phyloP scores from a whole-genome alignment of 1,140 invertebrate species.

The Medauroidea extradentata region DNA sequence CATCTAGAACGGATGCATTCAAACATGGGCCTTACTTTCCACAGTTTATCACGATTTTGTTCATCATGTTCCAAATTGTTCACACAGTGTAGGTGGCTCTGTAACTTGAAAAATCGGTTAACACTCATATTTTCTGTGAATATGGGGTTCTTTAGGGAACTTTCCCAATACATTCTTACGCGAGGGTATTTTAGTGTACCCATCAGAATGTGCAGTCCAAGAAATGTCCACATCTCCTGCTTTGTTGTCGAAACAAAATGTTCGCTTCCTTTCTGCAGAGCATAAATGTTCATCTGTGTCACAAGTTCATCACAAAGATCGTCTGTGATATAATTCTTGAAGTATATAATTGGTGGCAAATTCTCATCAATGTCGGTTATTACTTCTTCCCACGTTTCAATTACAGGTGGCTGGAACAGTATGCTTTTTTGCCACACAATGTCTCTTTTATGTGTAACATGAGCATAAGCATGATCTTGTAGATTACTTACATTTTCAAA shows the following conservation, averaged over 20 bases:
- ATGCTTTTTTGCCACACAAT: too few relatives aligned
- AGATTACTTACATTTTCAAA: too few relatives aligned
- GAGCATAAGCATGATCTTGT: too few relatives aligned
- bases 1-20: not conserved
- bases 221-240: not conserved
- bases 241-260: not conserved
- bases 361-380: too few relatives aligned
- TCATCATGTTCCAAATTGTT: slow-evolving; percentile 6
- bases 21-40: slow-evolving; percentile 12
- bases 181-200: slow-evolving; percentile 9
- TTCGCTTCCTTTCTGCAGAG: not conserved
- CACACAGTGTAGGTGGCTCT: not conserved
- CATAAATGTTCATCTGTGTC: not conserved
- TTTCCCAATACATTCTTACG: slow-evolving; percentile 8
- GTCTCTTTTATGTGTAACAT: too few relatives aligned
- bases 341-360: too few relatives aligned
- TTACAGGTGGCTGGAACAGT: too few relatives aligned
- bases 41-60: slow-evolving; percentile 1
- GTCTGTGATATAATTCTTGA: not conserved
- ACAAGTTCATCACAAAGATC: not conserved
- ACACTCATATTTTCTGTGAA: slow-evolving; percentile 4
- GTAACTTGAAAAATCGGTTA: slow-evolving; percentile 8
- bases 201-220: slow-evolving; percentile 12
- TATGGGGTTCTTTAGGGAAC: slow-evolving; percentile 6
- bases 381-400: too few relatives aligned